A percentile compares a stretch with the other conserved stretches of the same genome.
These are phyloP conservation scores for Triplophysa dalaica DNA, from an alignment of 2,113 vertebrate species.

Conservation along the genomic window DNA sequence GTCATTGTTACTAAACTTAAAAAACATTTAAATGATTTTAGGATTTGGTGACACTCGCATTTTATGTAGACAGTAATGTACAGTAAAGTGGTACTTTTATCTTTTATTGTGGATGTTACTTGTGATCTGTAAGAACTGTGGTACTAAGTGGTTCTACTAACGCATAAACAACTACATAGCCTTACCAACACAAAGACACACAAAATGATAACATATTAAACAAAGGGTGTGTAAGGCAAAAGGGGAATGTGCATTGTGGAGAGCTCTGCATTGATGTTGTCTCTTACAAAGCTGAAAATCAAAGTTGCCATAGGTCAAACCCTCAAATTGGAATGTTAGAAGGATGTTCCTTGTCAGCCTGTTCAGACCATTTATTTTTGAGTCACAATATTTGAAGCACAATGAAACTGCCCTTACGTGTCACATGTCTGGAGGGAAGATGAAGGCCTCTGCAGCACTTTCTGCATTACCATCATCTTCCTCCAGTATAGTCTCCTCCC, in stretches of 20 bases:
- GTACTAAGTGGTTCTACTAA: not conserved
- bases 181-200: conserved; percentile 33
- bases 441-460: conserved; percentile 73
- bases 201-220: conserved; percentile 40
- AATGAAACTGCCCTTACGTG: conserved; percentile 38
- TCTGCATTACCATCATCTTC: conserved; percentile 75
- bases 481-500: conserved; percentile 75
- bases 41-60: not conserved
- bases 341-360: not conserved
- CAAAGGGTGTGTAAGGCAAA: conserved; percentile 15
- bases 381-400: conserved; percentile 29
- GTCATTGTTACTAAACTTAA: not conserved
- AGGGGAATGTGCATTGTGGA: conserved; percentile 5
- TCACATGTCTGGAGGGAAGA: conserved; percentile 72
- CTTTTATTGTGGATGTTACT: not conserved
- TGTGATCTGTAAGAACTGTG: not conserved
- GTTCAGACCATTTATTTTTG: not conserved
- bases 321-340: not conserved
- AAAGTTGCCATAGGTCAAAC: not conserved
- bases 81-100: not conserved
- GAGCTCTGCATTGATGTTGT: conserved; percentile 7
- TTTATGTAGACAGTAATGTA: not conserved
- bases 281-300: not conserved
- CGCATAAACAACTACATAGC: not conserved
- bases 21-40: not conserved